Base-by-base conservation (phyloP, 2,888 invertebrate species). In the Drosophila lacicola region DNA sequence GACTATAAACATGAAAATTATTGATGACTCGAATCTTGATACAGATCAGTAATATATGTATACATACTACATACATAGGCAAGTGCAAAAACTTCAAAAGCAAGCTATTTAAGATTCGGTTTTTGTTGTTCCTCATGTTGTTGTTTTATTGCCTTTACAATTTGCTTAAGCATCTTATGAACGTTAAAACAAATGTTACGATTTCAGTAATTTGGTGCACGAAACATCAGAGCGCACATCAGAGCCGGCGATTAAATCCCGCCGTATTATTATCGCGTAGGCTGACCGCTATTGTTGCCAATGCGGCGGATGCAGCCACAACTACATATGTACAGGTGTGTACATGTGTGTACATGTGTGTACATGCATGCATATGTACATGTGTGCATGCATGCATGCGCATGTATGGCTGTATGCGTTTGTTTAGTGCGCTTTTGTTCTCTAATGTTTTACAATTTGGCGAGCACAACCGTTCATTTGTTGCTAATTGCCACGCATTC, bases 371-470 rank as follows among this genome's bases (percentile, higher is more conserved):
- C 13, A 11, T 29, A 29, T 47, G 11, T 36, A 19, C 14, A 21
- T 50, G 49, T 19, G 21, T 50, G 19, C 5, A 25, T 17, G 9
- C 8, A 3, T 33, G 13, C 10, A 25, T 17, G 9, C 8, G 2
- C 19, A 8, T 47, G 11, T 21, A 19, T 36, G 19, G 37, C 9
- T 37, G 9, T n/a, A 0, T 37, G 10, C 44, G 10, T 37, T 11
- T 55, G 10, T 77, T 80, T 73, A 77, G 77, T 75, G 78, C 67
- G 74, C 76, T 80, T 84, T 83, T 88, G 86, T 86, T 88, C 71
- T 79, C 75, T 78, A 73, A 81, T 82, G 77, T 64, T 80, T 79
- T 65, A 82, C 88, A 82, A 80, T 71, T 85, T 76, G 73, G 64
- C 79, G 74, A 74, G 66, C 47, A 64, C 54, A 64, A 65, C 46